Base-by-base conservation (phyloP, 2,113 vertebrate genomes). In the Cinclus cinclus region DNA sequence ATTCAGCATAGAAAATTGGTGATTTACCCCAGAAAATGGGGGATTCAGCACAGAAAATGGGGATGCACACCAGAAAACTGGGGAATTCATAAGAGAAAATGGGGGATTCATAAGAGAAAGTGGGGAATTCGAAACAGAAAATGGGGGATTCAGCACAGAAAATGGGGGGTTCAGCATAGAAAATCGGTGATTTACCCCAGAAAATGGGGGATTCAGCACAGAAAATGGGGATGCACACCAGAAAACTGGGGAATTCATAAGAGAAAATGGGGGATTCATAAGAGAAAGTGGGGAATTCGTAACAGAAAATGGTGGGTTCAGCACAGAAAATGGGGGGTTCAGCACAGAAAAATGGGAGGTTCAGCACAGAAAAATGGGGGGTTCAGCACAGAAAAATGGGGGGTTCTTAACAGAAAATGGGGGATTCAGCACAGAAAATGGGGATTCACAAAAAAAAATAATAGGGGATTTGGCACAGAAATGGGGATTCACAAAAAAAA, bases 61-160 rank as follows among this genome's bases (percentile, higher is more conserved):
- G 50, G 27, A 47, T 23, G 11, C 21, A 10, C 15, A n/a, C 4
- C 37, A n/a, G 30, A n/a, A 46, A 46, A 33, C n/a, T 37, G 3
- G 4, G 18, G 25, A 15, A 37, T 37, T 37, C 2, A 21, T 2
- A 10, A 1, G 15, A 52, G 14, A 13, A 41, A 70, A 53, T 2
- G 1, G n/a, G 7, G 2, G 28, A 17, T 44, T 33, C 9, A n/a
- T 2, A 22, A 12, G 11, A n/a, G 11, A 33, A 46, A n/a, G n/a
- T 0, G 2, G 9, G 12, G 1, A 13, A 28, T 50, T 50, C 3
- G 5, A 6, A 13, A 23, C 15, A 35, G 30, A 44, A 67, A 46
- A 67, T 1, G 5, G 8, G 21, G 2, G 8, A 27, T 28, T 35
- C 3, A 21, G 0, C 12, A 2, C 25, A 21, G 25, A 67, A 46